These are phyloP conservation scores for Nothoprocta perdicaria DNA, from an alignment of 2,113 vertebrate species.

Conservation along the genomic window DNA sequence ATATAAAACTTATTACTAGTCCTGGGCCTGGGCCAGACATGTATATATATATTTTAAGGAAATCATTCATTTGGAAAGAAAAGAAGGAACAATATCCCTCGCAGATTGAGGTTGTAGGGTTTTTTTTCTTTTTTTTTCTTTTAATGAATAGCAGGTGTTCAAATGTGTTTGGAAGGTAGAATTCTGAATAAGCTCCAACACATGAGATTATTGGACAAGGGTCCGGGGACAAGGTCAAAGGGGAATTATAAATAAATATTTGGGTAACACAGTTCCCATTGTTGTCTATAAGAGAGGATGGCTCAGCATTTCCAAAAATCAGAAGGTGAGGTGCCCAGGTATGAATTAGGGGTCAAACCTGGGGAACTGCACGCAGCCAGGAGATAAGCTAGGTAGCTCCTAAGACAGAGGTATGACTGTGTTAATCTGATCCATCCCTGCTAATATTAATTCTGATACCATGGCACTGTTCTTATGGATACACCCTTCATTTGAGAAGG, in stretches of 20 bases:
- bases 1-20: constrained; percentile 42
- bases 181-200: constrained; percentile 1
- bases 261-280: constrained; percentile 12
- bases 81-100: constrained; percentile 46
- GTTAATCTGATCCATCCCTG: not conserved
- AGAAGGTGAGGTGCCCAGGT: constrained; percentile 20
- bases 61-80: constrained; percentile 68
- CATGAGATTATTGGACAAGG: constrained; percentile 15
- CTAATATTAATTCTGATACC: not conserved
- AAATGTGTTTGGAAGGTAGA: constrained; percentile 29
- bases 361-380: not conserved
- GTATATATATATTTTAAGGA: constrained; percentile 53
- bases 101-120: constrained; percentile 23
- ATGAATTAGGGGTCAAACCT: not conserved
- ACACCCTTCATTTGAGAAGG: not conserved
- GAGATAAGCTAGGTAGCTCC: not conserved
- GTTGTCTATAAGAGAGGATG: not conserved
- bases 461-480: not conserved
- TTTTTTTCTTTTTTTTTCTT: constrained; percentile 7
- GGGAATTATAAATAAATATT: constrained; percentile 49
- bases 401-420: not conserved
- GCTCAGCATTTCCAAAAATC: constrained; percentile 34
- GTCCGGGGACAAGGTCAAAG: not conserved
- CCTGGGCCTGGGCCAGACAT: constrained; percentile 20
- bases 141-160: constrained; percentile 54